These are phyloP conservation scores for Metallyticus violacea DNA, from an alignment of 2,888 invertebrate genomes.

Conservation along the genomic window DNA sequence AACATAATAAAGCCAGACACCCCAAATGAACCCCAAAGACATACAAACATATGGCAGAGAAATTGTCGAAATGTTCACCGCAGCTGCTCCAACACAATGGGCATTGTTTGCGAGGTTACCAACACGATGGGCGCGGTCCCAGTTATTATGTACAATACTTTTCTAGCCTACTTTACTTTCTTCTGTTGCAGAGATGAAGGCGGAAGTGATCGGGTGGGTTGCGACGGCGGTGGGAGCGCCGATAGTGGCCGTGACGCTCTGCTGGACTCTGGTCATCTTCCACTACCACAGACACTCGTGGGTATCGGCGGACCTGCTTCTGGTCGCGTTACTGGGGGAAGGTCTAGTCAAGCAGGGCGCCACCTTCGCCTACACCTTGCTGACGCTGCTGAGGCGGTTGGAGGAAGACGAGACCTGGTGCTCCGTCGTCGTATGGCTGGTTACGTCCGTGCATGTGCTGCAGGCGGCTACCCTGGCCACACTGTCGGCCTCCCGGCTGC, in stretches of 20 bases:
- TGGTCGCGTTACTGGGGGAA: constrained; percentile 48
- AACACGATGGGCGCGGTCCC: too few relatives aligned
- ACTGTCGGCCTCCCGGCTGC: constrained; percentile 50
- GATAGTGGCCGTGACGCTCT: constrained; percentile 47
- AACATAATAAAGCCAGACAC: too few relatives aligned
- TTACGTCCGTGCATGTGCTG: constrained; percentile 52
- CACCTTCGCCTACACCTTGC: constrained; percentile 45
- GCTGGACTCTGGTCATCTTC: constrained; percentile 52
- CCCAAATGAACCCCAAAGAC: too few relatives aligned
- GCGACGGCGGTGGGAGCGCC: constrained; percentile 49
- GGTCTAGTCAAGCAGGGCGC: constrained; percentile 47
- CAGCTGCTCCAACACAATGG: too few relatives aligned
- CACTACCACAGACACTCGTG: constrained; percentile 52
- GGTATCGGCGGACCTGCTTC: constrained; percentile 53
- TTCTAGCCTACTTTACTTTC: too few relatives aligned
- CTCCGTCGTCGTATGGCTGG: constrained; percentile 50
- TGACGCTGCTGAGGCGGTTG: constrained; percentile 45
- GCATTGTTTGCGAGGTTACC: too few relatives aligned
- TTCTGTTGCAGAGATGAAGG: constrained; percentile 14
- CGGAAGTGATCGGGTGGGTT: constrained; percentile 27
- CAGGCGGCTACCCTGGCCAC: constrained; percentile 53
- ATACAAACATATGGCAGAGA: too few relatives aligned
- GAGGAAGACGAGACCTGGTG: constrained; percentile 45
- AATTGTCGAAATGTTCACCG: too few relatives aligned
- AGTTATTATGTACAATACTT: too few relatives aligned